phyloP scores from a whole-genome alignment of 2,888 invertebrate species.

The Notodonta ziczac region DNA sequence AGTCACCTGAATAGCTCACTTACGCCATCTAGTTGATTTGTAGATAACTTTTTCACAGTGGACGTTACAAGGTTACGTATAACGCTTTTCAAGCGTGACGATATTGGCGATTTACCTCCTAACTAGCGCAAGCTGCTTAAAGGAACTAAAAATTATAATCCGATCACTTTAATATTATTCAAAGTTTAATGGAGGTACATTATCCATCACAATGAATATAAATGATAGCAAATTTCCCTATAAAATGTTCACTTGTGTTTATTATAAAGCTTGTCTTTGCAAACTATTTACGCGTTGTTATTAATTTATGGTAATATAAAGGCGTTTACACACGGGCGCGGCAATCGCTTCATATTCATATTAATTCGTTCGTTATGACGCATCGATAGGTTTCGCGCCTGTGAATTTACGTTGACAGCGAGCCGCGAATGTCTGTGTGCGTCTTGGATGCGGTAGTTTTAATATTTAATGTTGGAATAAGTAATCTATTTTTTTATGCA shows the following conservation, averaged over 20 bases:
- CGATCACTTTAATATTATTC: too few species aligned
- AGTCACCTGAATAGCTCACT: too few species aligned
- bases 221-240: neutral
- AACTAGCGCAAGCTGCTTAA: too few species aligned
- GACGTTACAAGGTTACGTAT: too few species aligned
- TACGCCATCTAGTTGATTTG: too few species aligned
- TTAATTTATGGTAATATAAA: conserved; percentile 70
- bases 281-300: conserved; percentile 36
- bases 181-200: too few species aligned
- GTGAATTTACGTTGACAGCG: conserved; percentile 19
- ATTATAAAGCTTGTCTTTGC: neutral
- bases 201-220: too few species aligned
- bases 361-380: conserved; percentile 82
- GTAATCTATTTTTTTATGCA: neutral
- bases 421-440: neutral
- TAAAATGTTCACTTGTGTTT: neutral
- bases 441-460: conserved; percentile 25
- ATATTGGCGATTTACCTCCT: too few species aligned
- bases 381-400: conserved; percentile 61
- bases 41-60: too few species aligned
- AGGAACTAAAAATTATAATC: too few species aligned
- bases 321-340: conserved; percentile 55
- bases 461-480: neutral
- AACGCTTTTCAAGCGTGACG: too few species aligned
- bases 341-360: conserved; percentile 75